Conservation (phyloP, 2,113 vertebrate species). For the Bubalus kerabau region DNA sequence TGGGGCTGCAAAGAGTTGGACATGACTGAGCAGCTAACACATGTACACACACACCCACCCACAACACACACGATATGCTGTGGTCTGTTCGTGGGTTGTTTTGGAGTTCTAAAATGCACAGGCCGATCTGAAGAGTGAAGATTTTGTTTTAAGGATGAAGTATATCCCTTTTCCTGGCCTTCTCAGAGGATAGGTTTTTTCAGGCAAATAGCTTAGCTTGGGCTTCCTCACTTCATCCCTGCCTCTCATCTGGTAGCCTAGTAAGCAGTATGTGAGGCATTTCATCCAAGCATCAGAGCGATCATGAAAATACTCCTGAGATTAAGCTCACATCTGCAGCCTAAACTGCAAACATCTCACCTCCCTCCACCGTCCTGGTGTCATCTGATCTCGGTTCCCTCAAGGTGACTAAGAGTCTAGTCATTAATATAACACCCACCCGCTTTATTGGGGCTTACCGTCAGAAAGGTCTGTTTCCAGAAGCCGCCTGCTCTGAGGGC, state of each 20-base stretch:
- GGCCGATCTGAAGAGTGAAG: slow-evolving; percentile 9
- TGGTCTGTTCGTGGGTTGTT: neutral
- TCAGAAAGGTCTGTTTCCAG: slow-evolving; percentile 76
- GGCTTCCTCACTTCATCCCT: neutral
- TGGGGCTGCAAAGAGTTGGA: neutral
- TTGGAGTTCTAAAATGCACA: neutral
- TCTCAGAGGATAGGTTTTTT: neutral
- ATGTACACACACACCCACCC: neutral
- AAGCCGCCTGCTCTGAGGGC: slow-evolving; percentile 65
- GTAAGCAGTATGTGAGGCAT: slow-evolving; percentile 30
- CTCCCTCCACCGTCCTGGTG: slow-evolving; percentile 38
- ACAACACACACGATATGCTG: neutral
- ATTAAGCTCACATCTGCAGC: slow-evolving; percentile 70
- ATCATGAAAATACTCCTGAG: slow-evolving; percentile 70
- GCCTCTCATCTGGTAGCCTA: neutral
- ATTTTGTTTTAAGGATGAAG: slow-evolving; percentile 34
- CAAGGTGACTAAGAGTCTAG: slow-evolving; percentile 75
- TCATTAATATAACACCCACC: slow-evolving; percentile 73
- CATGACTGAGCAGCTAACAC: neutral
- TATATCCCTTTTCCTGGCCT: neutral
- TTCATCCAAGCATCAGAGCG: slow-evolving; percentile 66
- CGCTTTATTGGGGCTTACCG: slow-evolving; percentile 69
- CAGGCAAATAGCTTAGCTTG: neutral
- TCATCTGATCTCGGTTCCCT: slow-evolving; percentile 73
- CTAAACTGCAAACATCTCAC: slow-evolving; percentile 67